Percentiles rank a stretch among this genome's conserved stretches.
Evolutionary conservation across 2,888 invertebrate genomes (phyloP).

Genomic region (Choreutis nemorana): DNA sequence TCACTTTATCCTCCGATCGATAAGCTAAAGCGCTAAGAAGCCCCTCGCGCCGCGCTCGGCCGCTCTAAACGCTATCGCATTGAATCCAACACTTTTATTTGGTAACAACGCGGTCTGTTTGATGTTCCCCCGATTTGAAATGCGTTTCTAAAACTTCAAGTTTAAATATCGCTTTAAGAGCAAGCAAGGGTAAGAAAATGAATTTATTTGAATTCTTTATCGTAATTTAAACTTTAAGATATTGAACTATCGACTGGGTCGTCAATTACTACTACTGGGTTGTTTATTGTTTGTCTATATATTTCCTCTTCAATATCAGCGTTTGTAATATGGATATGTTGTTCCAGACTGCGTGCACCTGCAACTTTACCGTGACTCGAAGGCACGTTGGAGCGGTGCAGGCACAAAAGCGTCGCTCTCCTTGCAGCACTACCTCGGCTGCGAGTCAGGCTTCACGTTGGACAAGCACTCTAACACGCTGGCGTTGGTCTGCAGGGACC

Average conservation of each 20-base stretch:
- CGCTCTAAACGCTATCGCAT: too few relatives aligned
- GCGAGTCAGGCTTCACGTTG: slow-evolving; percentile 86
- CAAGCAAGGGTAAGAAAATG: too few relatives aligned
- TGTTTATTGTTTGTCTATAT: too few relatives aligned
- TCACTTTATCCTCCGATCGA: slow-evolving; percentile 19
- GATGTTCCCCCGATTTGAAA: too few relatives aligned
- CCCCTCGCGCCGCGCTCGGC: not conserved
- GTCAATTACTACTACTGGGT: too few relatives aligned
- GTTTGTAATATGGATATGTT: too few relatives aligned
- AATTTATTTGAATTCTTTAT: too few relatives aligned
- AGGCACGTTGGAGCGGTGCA: slow-evolving; percentile 63
- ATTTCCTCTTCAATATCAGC: too few relatives aligned
- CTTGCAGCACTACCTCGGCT: slow-evolving; percentile 83
- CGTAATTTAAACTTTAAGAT: not conserved
- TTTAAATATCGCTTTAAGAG: too few relatives aligned
- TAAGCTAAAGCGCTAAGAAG: slow-evolving; percentile 8
- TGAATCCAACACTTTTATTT: too few relatives aligned
- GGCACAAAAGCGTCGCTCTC: slow-evolving; percentile 83
- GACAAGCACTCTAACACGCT: slow-evolving; percentile 92
- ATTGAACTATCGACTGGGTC: not conserved
- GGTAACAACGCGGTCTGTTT: too few relatives aligned
- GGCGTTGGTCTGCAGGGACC: slow-evolving; percentile 87
- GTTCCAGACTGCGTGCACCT: slow-evolving; percentile 86
- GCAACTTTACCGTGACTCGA: slow-evolving; percentile 86
- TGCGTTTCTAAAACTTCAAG: too few relatives aligned